A percentile compares a stretch with the other conserved stretches of the same genome.
Conservation (phyloP, 2,888 invertebrate genomes). For the Drosophila heteroneura region DNA sequence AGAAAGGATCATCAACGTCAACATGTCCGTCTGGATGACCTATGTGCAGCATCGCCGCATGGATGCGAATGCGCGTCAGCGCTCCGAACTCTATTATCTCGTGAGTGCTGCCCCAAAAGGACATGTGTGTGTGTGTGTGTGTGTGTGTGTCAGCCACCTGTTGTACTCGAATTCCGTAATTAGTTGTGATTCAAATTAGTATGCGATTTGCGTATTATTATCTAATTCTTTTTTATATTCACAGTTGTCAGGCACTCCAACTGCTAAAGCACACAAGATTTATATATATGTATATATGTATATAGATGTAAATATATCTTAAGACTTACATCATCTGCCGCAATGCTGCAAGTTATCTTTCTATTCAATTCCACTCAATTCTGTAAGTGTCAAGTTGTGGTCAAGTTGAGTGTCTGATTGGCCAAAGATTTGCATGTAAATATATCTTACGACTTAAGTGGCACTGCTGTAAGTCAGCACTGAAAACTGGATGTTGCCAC, state of each 20-base stretch:
- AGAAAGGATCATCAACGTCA: conserved; percentile 25
- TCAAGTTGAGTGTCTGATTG: not conserved
- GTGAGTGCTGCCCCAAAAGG: conserved; percentile 80
- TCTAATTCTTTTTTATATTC: not conserved
- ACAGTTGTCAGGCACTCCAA: not conserved
- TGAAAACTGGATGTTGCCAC: not conserved
- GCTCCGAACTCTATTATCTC: conserved; percentile 84
- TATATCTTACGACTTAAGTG: not conserved
- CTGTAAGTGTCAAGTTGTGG: not conserved
- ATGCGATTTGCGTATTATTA: not conserved
- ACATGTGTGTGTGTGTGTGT: not conserved
- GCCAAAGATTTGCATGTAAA: not conserved
- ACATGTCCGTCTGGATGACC: conserved; percentile 88
- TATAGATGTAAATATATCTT: conserved; percentile 10
- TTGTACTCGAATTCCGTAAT: not conserved
- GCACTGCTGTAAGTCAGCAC: not conserved
- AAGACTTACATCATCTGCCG: conserved; percentile 1
- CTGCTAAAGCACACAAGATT: too few relatives aligned
- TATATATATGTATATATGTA: not conserved
- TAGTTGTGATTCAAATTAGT: not conserved
- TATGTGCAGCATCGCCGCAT: conserved; percentile 86
- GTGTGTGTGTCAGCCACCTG: not conserved
- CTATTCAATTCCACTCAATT: too few relatives aligned
- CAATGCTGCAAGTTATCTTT: not conserved
- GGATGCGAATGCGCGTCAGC: conserved; percentile 76